Conservation (phyloP, 2,797 vertebrate genomes). For the Hoplostethus mediterraneus region DNA sequence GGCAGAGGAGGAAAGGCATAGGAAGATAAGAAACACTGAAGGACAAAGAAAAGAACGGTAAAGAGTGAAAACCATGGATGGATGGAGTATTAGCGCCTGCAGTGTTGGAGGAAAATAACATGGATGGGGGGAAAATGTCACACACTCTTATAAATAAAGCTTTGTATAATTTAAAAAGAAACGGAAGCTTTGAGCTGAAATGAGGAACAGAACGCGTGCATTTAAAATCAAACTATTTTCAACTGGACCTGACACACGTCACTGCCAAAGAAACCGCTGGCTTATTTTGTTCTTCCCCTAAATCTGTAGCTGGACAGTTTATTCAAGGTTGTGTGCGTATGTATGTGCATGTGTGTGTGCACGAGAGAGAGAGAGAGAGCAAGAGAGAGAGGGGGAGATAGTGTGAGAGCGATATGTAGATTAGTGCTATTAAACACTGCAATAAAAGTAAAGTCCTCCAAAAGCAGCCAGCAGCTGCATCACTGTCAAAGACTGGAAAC, state of each 20-base stretch:
- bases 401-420: conserved; percentile 57
- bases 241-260: conserved; percentile 31
- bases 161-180: conserved; percentile 57
- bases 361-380: conserved; percentile 14
- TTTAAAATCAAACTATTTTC: conserved; percentile 50
- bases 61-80: conserved; percentile 31
- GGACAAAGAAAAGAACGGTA: conserved; percentile 34
- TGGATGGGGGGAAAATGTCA: conserved; percentile 17
- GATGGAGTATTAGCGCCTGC: conserved; percentile 22
- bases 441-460: conserved; percentile 27
- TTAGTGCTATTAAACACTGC: conserved; percentile 31
- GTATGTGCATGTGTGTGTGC: neutral
- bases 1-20: conserved; percentile 26
- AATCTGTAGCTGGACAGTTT: conserved; percentile 38
- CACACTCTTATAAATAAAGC: conserved; percentile 48
- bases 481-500: conserved; percentile 32
- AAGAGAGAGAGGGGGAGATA: conserved; percentile 38
- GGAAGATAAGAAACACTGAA: conserved; percentile 32
- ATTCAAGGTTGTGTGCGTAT: conserved; percentile 26
- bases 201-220: conserved; percentile 23
- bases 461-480: conserved; percentile 38
- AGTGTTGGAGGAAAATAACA: conserved; percentile 8
- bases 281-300: conserved; percentile 25
- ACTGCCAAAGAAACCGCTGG: conserved; percentile 27
- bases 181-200: conserved; percentile 29